A percentile compares a stretch with the other conserved stretches of the same genome.
phyloP scores from a whole-genome alignment of 2,888 invertebrate species.

The Tenthredo distinguenda region DNA sequence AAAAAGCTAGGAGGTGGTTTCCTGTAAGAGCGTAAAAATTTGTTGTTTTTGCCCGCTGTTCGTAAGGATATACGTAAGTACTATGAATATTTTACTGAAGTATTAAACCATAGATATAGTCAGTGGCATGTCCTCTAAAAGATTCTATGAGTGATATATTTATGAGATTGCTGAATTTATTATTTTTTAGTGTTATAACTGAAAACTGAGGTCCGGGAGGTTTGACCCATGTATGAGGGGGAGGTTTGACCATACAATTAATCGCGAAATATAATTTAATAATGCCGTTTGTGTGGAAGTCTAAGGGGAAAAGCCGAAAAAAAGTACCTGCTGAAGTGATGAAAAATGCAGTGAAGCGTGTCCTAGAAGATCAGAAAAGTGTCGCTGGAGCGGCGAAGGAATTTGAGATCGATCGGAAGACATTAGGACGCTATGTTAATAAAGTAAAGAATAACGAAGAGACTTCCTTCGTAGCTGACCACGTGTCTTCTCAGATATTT shows the following conservation, averaged over 20 bases:
- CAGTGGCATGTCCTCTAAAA: constrained; percentile 25
- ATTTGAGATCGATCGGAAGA: constrained; percentile 24
- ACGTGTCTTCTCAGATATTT: constrained; percentile 38
- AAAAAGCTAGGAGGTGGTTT: neutral
- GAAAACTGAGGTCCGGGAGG: constrained; percentile 8
- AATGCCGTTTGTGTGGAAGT: constrained; percentile 35
- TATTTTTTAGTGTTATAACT: neutral
- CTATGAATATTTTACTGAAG: neutral
- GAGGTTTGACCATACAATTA: constrained; percentile 15
- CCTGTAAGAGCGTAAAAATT: neutral
- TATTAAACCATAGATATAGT: constrained; percentile 9
- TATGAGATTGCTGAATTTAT: constrained; percentile 11
- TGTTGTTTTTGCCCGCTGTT: constrained; percentile 4
- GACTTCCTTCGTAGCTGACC: constrained; percentile 16
- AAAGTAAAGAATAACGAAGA: constrained; percentile 24
- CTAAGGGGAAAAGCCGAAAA: neutral
- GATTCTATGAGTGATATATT: constrained; percentile 4
- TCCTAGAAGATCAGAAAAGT: constrained; percentile 11
- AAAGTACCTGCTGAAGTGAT: constrained; percentile 34
- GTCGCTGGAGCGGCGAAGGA: neutral
- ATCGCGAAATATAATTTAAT: neutral
- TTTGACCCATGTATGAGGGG: neutral
- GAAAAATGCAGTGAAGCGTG: constrained; percentile 33
- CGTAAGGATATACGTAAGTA: constrained; percentile 17
- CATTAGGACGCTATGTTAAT: constrained; percentile 19